Base-by-base conservation (phyloP, 2,888 invertebrate genomes). In the Folsomia candida region DNA sequence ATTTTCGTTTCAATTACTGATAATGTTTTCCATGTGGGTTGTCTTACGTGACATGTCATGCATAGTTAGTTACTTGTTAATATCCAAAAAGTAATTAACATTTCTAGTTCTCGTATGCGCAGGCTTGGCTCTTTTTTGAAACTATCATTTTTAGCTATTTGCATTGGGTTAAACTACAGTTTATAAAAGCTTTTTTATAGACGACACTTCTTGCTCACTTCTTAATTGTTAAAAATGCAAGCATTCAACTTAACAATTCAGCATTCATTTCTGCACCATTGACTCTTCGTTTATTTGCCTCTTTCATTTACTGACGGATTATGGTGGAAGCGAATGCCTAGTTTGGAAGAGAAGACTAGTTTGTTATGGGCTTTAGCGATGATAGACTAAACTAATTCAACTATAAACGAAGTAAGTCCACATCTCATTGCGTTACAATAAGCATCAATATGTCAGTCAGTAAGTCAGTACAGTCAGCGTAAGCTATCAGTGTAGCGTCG, bases 391-490 rank as follows among this genome's bases (percentile, higher is more conserved):
- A 54, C 54, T 54, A 20, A 22, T 54, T n/a, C 47, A 11, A 47
- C 47, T 47, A 18, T 47, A 11, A 47, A 54, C 54, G n/a, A 20
- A 20, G 6, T 54, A 4, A 20, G n/a, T 54, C 6, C 18, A 54
- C 54, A 54, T 14, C 54, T 6, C 54, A 20, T 54, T 54, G 54
- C 6, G 20, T 54, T 54, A 54, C 54, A 9, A 9, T 14, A 54
- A 18, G 11, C 54, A 54, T 54, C 54, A 54, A 54, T 54, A 54
- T 54, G 54, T 54, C 54, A 54, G 54, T 54, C 6, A 54, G 54
- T 54, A 6, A 54, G 54, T 54, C 6, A 54, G 54, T n/a, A n/a
- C 37, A 14, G 14, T 37, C 37, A 37, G 14, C 14, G 37, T n/a
- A 54, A 54, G 54, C 54, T 4, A 54, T 54, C 54, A 54, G 22